These are phyloP conservation scores for Phyllotreta striolata DNA, from an alignment of 2,888 invertebrate genomes.

Conservation along the genomic window DNA sequence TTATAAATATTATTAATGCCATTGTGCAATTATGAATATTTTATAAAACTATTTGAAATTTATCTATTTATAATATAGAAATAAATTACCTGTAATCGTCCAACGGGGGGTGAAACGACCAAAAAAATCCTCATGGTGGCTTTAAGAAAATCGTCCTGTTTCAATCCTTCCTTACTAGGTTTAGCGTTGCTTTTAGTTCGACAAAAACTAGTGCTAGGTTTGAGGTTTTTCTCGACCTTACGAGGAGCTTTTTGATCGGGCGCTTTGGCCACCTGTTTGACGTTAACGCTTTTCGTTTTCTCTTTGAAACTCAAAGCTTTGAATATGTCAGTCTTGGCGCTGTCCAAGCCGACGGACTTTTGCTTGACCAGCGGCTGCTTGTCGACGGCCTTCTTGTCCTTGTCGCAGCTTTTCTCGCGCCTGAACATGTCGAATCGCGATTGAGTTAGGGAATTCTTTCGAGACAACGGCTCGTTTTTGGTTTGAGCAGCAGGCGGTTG, in stretches of 20 bases:
- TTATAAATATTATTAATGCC: too few relatives aligned
- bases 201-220: slow-evolving; percentile 53
- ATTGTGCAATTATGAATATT: too few relatives aligned
- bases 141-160: slow-evolving; percentile 74
- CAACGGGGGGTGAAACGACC: slow-evolving; percentile 74
- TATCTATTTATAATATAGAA: neutral
- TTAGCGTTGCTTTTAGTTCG: slow-evolving; percentile 47
- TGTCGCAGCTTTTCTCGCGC: slow-evolving; percentile 51
- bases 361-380: slow-evolving; percentile 59
- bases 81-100: slow-evolving; percentile 66
- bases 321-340: slow-evolving; percentile 48
- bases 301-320: slow-evolving; percentile 56
- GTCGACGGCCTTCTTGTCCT: slow-evolving; percentile 47
- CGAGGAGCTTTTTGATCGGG: slow-evolving; percentile 56
- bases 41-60: too few relatives aligned
- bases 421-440: slow-evolving; percentile 51
- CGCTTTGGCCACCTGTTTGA: slow-evolving; percentile 49
- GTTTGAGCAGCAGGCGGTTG: slow-evolving; percentile 42
- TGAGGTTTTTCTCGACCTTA: slow-evolving; percentile 56
- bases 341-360: slow-evolving; percentile 55
- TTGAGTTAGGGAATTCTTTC: slow-evolving; percentile 61
- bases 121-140: slow-evolving; percentile 79
- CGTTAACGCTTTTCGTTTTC: slow-evolving; percentile 53
- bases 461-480: slow-evolving; percentile 52
- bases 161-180: slow-evolving; percentile 53